Evolutionary conservation across 2,888 invertebrate species (phyloP), one percentile per base, ranked within the genome.

Genomic region (Ectemnius continuus): DNA sequence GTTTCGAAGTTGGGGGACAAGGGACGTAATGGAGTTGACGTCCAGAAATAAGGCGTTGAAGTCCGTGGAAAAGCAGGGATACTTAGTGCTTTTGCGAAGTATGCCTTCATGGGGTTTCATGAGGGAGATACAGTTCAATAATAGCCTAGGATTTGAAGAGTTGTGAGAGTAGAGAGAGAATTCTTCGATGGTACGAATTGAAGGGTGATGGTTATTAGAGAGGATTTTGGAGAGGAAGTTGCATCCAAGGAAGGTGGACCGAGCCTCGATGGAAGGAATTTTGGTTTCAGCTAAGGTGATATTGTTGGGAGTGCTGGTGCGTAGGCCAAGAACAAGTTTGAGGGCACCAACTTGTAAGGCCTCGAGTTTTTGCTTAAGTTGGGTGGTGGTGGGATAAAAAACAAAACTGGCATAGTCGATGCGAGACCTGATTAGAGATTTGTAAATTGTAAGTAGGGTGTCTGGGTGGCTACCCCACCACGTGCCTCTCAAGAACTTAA

Each of bases 161-260:
- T 5, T 46, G 6, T 46, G 46, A 8, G 46, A 13, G 13, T 13
- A 46, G 46, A 13, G 13, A n/a, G 48, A 48, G 48, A 48, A n/a
- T 48, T 48, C 48, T 48, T 48, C n/a, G 48, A n/a, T n/a, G 48
- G n/a, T 48, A n/a, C 13, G 13, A 48, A n/a, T n/a, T n/a, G n/a
- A n/a, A n/a, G n/a, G n/a, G n/a, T 48, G 48, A 8, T n/a, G 13
- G 3, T 48, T 2, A 8, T 48, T 48, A 3, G 48, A 13, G 48
- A 48, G 48, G 48, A n/a, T n/a, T 48, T n/a, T 13, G n/a, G 11
- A 48, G 48, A 48, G 48, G 48, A 48, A 48, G n/a, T 48, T 48
- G 48, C 13, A n/a, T 2, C 48, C 13, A 8, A 48, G 48, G 48
- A 48, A 48, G 3, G 3, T 48, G 48, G 48, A 13, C 2, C 48